These are phyloP conservation scores for Penaeus indicus DNA, from an alignment of 1,140 invertebrate species.

Conservation along the genomic window DNA sequence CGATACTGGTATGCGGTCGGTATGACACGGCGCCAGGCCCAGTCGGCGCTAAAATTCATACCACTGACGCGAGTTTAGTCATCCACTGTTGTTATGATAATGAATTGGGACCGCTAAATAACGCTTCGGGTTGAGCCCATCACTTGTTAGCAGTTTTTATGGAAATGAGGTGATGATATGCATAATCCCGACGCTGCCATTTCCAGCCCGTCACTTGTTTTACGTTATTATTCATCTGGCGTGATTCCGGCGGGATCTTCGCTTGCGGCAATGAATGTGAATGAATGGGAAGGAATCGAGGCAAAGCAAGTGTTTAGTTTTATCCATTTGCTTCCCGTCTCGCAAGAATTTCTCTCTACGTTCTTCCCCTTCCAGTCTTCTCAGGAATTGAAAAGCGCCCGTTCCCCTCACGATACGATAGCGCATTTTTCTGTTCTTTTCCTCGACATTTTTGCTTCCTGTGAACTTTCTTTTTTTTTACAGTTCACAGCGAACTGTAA, in stretches of 20 bases:
- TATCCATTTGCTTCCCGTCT: too few relatives aligned
- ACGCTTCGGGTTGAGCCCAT: background rate
- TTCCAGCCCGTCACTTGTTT: background rate
- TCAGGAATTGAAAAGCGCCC: too few relatives aligned
- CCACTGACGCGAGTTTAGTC: background rate
- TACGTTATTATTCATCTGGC: background rate
- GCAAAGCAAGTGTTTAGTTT: too few relatives aligned
- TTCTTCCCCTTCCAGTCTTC: too few relatives aligned
- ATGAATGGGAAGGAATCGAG: too few relatives aligned
- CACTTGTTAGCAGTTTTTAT: constrained; percentile 44
- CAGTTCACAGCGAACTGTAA: constrained; percentile 37
- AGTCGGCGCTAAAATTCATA: too few relatives aligned
- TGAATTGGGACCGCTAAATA: background rate
- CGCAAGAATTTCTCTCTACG: too few relatives aligned
- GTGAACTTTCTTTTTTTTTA: constrained; percentile 39
- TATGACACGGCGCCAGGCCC: too few relatives aligned
- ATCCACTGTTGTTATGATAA: background rate
- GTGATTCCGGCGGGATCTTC: background rate
- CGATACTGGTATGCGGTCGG: too few relatives aligned
- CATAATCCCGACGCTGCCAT: constrained; percentile 40
- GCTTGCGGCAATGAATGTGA: too few relatives aligned
- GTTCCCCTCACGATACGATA: too few relatives aligned
- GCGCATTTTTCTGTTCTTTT: constrained; percentile 8
- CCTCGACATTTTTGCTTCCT: background rate
- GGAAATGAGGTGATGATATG: constrained; percentile 45